These are phyloP conservation scores for Iselma pallidipennis DNA, from an alignment of 2,888 invertebrate genomes.

Conservation along the genomic window DNA sequence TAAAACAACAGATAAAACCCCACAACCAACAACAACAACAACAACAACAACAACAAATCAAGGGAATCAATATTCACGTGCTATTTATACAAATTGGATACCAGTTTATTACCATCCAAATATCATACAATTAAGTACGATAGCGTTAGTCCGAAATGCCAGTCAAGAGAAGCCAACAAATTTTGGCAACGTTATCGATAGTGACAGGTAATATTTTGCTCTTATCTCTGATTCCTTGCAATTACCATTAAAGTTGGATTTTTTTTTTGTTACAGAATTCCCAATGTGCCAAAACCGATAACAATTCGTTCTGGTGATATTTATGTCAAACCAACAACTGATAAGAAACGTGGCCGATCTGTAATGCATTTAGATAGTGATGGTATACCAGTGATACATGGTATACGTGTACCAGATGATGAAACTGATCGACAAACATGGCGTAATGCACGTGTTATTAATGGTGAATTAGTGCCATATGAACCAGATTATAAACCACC, in stretches of 20 bases:
- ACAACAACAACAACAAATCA: conserved; percentile 56
- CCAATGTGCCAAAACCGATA: conserved; percentile 69
- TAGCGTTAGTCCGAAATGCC: conserved; percentile 46
- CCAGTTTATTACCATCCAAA: conserved; percentile 51
- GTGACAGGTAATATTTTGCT: conserved; percentile 44
- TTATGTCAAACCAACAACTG: conserved; percentile 57
- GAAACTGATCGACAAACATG: conserved; percentile 77
- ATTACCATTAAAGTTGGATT: neutral
- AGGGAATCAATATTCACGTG: conserved; percentile 54
- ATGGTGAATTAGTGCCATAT: conserved; percentile 78
- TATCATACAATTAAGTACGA: conserved; percentile 44
- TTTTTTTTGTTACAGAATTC: conserved; percentile 45
- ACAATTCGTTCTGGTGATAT: conserved; percentile 69
- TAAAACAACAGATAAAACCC: conserved; percentile 52
- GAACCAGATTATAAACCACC: conserved; percentile 71
- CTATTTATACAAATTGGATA: conserved; percentile 53
- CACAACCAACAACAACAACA: conserved; percentile 55
- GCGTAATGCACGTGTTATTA: conserved; percentile 87
- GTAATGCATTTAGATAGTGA: conserved; percentile 69
- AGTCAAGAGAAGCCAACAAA: conserved; percentile 38
- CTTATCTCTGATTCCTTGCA: too few species aligned
- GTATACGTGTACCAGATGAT: conserved; percentile 82
- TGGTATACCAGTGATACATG: conserved; percentile 80
- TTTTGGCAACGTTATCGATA: conserved; percentile 47
- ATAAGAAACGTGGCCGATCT: conserved; percentile 67